Evolutionary conservation across 2,113 vertebrate genomes (phyloP).

Genomic region (Neomonachus schauinslandi): DNA sequence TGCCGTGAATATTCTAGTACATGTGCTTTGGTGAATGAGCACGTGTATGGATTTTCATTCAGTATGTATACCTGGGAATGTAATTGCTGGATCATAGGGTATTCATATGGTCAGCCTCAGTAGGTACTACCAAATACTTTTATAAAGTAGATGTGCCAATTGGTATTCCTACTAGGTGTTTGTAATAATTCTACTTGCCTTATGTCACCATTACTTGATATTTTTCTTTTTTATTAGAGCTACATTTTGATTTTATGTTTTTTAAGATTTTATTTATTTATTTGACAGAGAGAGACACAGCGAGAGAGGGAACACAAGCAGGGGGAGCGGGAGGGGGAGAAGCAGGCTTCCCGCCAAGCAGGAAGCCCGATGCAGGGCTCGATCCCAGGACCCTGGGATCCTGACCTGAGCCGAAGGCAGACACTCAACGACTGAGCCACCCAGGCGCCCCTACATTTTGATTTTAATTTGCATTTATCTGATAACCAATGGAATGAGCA

Average conservation of each 20-base stretch:
- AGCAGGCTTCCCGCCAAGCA: no score
- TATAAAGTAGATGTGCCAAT: neutral
- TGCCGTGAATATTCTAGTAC: neutral
- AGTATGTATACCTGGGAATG: neutral
- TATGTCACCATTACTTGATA: neutral
- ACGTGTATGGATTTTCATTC: neutral
- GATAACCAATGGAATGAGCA: neutral
- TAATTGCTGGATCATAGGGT: neutral
- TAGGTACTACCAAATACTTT: neutral
- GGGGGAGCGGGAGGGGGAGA: no score
- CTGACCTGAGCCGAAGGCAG: no score
- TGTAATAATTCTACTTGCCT: neutral
- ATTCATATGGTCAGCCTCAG: neutral
- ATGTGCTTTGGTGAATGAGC: neutral
- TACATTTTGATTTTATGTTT: neutral
- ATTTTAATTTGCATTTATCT: constrained; percentile 22
- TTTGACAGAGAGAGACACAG: no score
- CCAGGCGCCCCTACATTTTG: neutral
- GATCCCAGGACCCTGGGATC: no score
- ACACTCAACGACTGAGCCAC: no score
- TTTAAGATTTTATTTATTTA: no score
- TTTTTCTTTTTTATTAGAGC: neutral
- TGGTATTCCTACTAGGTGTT: neutral
- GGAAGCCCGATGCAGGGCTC: no score
- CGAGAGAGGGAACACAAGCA: no score